Base-by-base conservation (phyloP, 2,888 invertebrate species). In the Vannuccia rotundouncinata region DNA sequence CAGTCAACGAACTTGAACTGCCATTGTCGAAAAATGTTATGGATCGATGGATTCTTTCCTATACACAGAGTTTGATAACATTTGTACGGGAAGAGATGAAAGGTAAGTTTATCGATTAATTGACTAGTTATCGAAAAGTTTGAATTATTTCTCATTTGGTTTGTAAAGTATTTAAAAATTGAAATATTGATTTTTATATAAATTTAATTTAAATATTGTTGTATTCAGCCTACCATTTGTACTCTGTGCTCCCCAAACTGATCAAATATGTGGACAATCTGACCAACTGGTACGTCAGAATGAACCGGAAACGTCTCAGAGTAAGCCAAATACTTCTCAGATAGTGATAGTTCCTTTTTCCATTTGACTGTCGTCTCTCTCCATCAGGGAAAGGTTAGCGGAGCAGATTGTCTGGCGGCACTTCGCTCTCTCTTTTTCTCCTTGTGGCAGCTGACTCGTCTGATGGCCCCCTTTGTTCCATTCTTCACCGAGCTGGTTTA, bases 391-490 rank as follows among this genome's bases (percentile, higher is more conserved):
- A 45, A 73, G 74, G 22, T n/a, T 73, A 27, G 27, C n/a, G 86
- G 90, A 0, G 90, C 91, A 31, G 96, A 98, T 85, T 94, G 95
- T 85, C 91, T 92, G 82, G 90, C 92, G 80, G 94, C 97, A 0
- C 88, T 99, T 80, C 92, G 93, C 83, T 95, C 97, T 0, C 90
- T 99, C 5, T 95, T 93, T 86, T 91, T 92, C 84, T 94, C 98
- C 0, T 89, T 99, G 31, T 92, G 92, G 85, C 92, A 93, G 79
- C 94, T 99, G 92, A 91, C 92, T 0, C 91, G 93, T 84, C 92
- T 97, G 84, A 97, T 99, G 94, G 94, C 98, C 0, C 96, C 99
- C 0, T 98, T 98, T 88, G 95, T 96, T 0, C 99, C 99, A 0
- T 99, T 94, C 89, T 90, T 99, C 79, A 93, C 95, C 0, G 99